Base-by-base conservation (phyloP, 2,797 vertebrate genomes). In the Sebastes reedi region DNA sequence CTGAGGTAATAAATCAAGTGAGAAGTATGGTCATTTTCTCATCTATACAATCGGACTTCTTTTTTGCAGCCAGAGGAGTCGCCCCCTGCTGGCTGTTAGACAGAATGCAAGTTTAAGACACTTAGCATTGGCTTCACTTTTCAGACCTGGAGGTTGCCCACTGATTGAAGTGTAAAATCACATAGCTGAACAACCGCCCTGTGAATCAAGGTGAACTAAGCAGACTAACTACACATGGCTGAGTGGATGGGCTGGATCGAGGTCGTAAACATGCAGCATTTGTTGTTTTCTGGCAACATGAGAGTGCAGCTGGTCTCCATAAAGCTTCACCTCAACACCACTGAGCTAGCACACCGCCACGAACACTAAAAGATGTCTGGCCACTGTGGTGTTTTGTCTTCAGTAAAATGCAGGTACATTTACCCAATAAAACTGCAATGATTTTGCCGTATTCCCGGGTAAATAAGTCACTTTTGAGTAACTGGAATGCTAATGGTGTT, bases 221-320 rank as follows among this genome's bases (percentile, higher is more conserved):
- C 72, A 67, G 70, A 80, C 61, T 67, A 18, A 34, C 16, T 62
- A 46, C 83, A 85, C 69, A 75, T 79, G 65, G 65, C 60, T 69
- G 30, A 81, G 78, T 46, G 69, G 61, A 81, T 58, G 58, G 30
- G 24, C 77, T 82, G 84, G 62, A 81, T 86, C 58, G 83, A 88
- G 64, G 71, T 88, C 55, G 66, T 93, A 89, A 93, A 90, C 89
- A 92, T 88, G 70, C 52, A 29, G 34, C 27, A 34, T 89, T 92
- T 92, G 87, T 90, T 90, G 84, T 89, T 85, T 80, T 87, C 76
- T 90, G 80, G 81, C 75, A 86, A 78, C 72, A 58, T 50, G 25
- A 42, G 67, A 39, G 46, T 74, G 55, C 91, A 93, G 89, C 89
- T 93, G 92, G 72, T 92, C 88, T 89, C 83, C 77, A 94, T 92